These are phyloP conservation scores for Neostethus bicornis DNA, from an alignment of 2,797 vertebrate genomes.

Conservation along the genomic window DNA sequence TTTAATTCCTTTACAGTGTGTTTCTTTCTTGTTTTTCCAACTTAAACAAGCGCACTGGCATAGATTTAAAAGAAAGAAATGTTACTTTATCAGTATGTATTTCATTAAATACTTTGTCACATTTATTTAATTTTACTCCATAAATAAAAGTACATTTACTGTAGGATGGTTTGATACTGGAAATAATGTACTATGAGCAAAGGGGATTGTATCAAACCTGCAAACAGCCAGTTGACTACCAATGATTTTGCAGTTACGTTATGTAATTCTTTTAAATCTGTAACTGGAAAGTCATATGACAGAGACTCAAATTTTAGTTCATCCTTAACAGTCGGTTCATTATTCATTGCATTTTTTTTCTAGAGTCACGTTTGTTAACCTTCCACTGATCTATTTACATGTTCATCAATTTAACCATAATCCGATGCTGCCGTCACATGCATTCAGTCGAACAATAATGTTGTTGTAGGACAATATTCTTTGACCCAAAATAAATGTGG, in stretches of 20 bases:
- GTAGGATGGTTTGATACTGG: conserved; percentile 24
- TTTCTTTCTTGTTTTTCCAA: too few species aligned
- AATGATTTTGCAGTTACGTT: neutral
- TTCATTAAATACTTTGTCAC: too few species aligned
- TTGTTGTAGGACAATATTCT: neutral
- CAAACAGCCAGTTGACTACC: neutral
- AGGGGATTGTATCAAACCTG: conserved; percentile 27
- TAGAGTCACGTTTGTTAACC: neutral
- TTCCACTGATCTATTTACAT: conserved; percentile 18
- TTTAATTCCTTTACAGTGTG: too few species aligned
- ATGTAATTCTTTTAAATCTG: conserved; percentile 2
- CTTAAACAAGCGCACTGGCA: too few species aligned
- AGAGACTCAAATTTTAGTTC: neutral
- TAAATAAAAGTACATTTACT: too few species aligned
- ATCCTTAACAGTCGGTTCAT: neutral
- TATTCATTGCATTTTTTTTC: neutral
- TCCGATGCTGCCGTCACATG: conserved; percentile 5
- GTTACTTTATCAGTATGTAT: too few species aligned
- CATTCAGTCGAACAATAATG: conserved; percentile 4
- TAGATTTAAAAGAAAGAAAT: too few species aligned
- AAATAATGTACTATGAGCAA: conserved; percentile 32
- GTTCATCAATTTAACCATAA: conserved; percentile 40
- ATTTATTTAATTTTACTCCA: too few species aligned
- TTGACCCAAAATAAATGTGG: conserved; percentile 1
- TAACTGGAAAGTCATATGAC: conserved; percentile 1